Base-by-base conservation (phyloP, 2,797 vertebrate genomes). In the Chelidonichthys spinosus region DNA sequence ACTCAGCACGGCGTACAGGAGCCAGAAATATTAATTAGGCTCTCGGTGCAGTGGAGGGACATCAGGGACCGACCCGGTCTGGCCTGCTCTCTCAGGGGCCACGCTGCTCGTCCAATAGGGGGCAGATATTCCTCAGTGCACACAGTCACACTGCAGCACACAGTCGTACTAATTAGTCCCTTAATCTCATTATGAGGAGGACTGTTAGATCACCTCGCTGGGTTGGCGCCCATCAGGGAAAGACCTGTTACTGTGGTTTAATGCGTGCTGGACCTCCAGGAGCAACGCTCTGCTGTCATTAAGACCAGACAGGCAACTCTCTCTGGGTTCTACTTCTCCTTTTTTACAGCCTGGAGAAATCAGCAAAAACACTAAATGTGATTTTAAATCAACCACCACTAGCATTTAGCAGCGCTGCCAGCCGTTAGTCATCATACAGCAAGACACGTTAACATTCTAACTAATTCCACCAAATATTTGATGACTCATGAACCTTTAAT, bases 111-210 rank as follows among this genome's bases (percentile, higher is more conserved):
- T 79, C 79, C 70, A 49, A 85, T 63, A 83, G 81, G 82, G 85
- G 85, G 60, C 82, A 85, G 35, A 64, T 83, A 87, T 80, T 90
- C 84, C 84, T 87, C 74, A 53, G 81, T 74, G 85, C 74, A 72
- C 68, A 61, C 59, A 55, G 83, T 81, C 85, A 84, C 85, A 67
- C 52, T 82, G 74, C 73, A 80, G 83, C 85, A 84, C 85, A 81
- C 77, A 85, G 71, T 73, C 79, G 76, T 84, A 87, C 89, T 94
- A 95, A 95, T 95, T 95, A 95, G 91, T 89, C 85, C 82, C 81
- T 89, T 93, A 93, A 95, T 95, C 92, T 94, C 90, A 93, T 95
- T 94, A 95, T 73, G 78, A 84, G 49, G 72, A 86, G 84, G 87
- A 87, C 87, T 91, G 89, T 91, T 92, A 90, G 77, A 85, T 90